Base-by-base conservation (phyloP, 2,113 vertebrate genomes). In the Oreochromis niloticus region DNA sequence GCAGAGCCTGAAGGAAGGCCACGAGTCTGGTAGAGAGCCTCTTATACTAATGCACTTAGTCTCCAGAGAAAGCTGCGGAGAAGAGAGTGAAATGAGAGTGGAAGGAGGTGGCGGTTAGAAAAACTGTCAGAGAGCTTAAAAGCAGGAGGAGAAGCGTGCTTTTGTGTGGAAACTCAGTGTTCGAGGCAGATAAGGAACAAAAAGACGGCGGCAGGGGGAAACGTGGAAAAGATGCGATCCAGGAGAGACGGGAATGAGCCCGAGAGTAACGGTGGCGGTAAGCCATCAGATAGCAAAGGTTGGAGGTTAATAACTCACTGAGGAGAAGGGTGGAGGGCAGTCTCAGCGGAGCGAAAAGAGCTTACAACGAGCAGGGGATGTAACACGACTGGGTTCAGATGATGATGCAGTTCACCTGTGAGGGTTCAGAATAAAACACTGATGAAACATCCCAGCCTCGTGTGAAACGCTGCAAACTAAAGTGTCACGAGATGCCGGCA, bases 31-130 rank as follows among this genome's bases (percentile, higher is more conserved):
- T 7, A 57, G 83, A 81, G 88, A 66, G 84, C 59, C 88, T 90
- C 91, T 94, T 87, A 82, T 85, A 80, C 87, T 93, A 90, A 92
- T 91, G 88, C 83, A 86, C 84, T 91, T 61, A 24, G 59, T 91
- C 88, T 83, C 91, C 30, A 85, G 91, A 88, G 93, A 54, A 61
- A 32, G 83, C 24, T 7, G 39, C 16, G 9, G 81, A 54, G 63
- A 57, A 7, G 63, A 52, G 30, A 3, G 10, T 0, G 56, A 1
- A 14, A 34, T 19, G 12, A 24, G 32, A 7, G 11, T 6, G 50
- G 14, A 16, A 27, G 34, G 10, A 27, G 39, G 14, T 3, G 82
- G 43, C 5, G 39, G 7, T 9, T 6, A 13, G 14, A 14, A 17
- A 30, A 61, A 4, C 8, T 32, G 19, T 7, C 59, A 83, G 43